Evolutionary conservation across 2,113 vertebrate species (phyloP).

Genomic region (Urocitellus parryii): DNA sequence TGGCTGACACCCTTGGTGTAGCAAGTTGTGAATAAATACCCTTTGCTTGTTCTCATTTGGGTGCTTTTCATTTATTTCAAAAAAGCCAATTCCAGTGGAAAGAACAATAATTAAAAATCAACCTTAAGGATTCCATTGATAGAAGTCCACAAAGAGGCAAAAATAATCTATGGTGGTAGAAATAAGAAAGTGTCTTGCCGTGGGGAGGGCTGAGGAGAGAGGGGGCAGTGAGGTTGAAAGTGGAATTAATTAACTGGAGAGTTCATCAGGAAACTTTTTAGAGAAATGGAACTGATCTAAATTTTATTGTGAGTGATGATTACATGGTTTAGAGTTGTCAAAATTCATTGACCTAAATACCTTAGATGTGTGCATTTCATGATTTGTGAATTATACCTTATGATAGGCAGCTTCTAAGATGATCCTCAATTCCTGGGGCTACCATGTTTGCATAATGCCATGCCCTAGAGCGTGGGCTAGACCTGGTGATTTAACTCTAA

Average conservation of each 20-base stretch:
- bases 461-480: neutral
- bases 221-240: neutral
- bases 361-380: neutral
- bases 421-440: neutral
- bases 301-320: neutral
- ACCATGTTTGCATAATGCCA: neutral
- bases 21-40: neutral
- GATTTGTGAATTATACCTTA: neutral
- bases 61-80: neutral
- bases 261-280: neutral
- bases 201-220: too few relatives aligned
- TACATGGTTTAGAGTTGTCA: neutral
- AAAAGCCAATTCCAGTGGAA: neutral
- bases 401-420: neutral
- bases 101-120: neutral
- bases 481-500: neutral
- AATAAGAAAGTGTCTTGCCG: neutral
- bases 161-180: neutral
- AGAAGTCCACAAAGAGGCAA: neutral
- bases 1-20: neutral
- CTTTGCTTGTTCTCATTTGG: neutral
- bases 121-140: neutral
- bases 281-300: neutral
- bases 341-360: neutral
- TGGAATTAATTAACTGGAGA: neutral